Percentiles rank a stretch among this genome's conserved stretches.
Evolutionary conservation across 2,113 vertebrate species (phyloP).

Genomic region (Macrotus californicus): DNA sequence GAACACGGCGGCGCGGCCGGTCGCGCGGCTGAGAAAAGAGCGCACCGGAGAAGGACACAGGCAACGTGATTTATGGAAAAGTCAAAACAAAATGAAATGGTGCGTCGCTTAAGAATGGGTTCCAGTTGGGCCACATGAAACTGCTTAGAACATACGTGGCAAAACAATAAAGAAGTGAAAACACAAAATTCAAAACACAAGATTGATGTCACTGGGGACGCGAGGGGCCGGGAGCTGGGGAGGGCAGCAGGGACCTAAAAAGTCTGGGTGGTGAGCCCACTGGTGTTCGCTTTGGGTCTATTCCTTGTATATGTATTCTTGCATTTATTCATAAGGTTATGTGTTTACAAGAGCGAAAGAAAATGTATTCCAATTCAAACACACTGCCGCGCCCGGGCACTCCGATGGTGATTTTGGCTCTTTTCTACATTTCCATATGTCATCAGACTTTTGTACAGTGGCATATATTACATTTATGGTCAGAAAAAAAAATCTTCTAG

Average conservation of each 20-base stretch:
- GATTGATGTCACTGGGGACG: neutral
- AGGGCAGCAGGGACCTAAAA: neutral
- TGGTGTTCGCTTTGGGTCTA: neutral
- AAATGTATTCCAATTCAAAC: neutral
- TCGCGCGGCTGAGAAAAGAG: neutral
- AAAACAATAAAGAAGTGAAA: constrained; percentile 8
- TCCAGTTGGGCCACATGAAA: neutral
- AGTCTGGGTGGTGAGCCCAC: neutral
- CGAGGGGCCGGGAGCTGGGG: neutral
- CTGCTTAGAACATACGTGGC: neutral
- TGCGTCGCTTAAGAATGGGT: neutral
- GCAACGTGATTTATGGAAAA: neutral
- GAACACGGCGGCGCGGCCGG: neutral
- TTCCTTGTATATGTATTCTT: neutral
- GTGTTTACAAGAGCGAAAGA: neutral
- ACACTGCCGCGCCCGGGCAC: neutral
- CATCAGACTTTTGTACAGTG: neutral
- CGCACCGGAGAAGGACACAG: neutral
- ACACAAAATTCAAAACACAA: neutral
- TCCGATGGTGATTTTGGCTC: neutral
- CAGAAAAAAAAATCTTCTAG: neutral
- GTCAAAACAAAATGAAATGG: neutral
- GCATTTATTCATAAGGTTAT: neutral
- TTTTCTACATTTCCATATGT: neutral
- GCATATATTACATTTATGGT: neutral